phyloP scores from a whole-genome alignment of 2,888 invertebrate genomes.

The Calameuta pallipes region DNA sequence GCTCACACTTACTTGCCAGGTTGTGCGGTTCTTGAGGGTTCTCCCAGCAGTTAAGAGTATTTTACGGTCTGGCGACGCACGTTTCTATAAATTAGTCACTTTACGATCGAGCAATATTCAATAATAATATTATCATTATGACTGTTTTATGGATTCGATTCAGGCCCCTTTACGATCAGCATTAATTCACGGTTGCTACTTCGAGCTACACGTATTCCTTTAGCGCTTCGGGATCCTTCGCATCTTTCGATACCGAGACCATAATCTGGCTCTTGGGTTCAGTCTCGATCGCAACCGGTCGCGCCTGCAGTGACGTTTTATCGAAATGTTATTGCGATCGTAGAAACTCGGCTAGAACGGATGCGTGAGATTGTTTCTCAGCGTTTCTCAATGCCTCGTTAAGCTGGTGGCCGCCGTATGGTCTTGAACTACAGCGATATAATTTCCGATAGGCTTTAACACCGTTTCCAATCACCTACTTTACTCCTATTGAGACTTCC shows the following conservation, averaged over 20 bases:
- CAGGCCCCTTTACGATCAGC: conserved; percentile 36
- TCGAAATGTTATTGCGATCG: conserved; percentile 21
- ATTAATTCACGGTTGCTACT: conserved; percentile 39
- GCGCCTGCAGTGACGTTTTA: conserved; percentile 14
- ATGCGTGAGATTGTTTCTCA: neutral
- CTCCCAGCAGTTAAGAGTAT: conserved; percentile 24
- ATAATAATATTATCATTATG: conserved; percentile 48
- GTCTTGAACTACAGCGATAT: neutral
- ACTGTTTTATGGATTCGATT: conserved; percentile 45
- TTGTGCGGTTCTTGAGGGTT: neutral
- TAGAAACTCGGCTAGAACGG: neutral
- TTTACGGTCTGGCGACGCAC: conserved; percentile 36
- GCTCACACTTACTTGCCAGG: neutral
- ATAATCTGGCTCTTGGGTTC: neutral
- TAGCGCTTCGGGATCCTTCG: neutral
- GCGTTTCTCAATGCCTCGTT: neutral
- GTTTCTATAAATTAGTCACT: conserved; percentile 44
- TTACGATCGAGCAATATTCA: conserved; percentile 47
- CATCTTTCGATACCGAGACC: neutral
- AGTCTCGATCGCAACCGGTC: conserved; percentile 5
- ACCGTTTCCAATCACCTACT: neutral
- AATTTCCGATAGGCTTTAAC: neutral
- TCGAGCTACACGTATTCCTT: conserved; percentile 14
- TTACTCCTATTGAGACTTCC: neutral
- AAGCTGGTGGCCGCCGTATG: neutral